Evolutionary conservation across 2,797 vertebrate species (phyloP), one percentile per base, ranked within the genome.

Genomic region (Nyctibius grandis): DNA sequence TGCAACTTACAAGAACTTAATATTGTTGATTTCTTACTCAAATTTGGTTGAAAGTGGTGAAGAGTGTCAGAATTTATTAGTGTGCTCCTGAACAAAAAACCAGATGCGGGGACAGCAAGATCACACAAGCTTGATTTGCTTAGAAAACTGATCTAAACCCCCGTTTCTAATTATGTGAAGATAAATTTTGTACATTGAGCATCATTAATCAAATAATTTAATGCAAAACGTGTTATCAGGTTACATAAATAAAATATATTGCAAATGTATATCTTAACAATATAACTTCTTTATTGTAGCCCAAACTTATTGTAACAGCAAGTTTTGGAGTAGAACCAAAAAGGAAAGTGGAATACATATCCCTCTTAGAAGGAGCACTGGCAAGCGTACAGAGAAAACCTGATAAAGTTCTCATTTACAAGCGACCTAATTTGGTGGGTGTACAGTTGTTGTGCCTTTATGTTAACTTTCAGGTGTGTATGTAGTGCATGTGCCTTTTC

Each of bases 291-390:
- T 96, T 68, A 85, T 96, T 94, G 86, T 96, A 99, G 99, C 99
- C 99, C 70, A 99, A 99, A 94, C 79, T 99, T 95, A 96, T 99
- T 65, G 98, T 99, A 60, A 99, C 99, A 15, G 99, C 99, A 57
- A 99, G 99, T 10, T 99, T 99, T 97, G 99, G 99, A 89, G 98
- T 99, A 36, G 99, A 99, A 97, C 99, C 99, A 0, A 99, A 99
- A 94, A 98, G 99, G 59, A 98, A 94, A 86, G 99, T 99, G 34
- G 98, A 99, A 72, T 99, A 99, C 86, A 85, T 99, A 36, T 98
- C 99, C 20, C 98, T 99, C 93, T 97, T 99, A 85, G 98, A 99
- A 97, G 99, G 97, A 97, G 99, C 99, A 2, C 85, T 99, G 96
- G 97, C 98, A 96, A 98, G 98, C 59, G 98, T 98, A 91, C 97